Evolutionary conservation across 2,797 vertebrate species (phyloP).

Genomic region (Fistularia tabacaria): DNA sequence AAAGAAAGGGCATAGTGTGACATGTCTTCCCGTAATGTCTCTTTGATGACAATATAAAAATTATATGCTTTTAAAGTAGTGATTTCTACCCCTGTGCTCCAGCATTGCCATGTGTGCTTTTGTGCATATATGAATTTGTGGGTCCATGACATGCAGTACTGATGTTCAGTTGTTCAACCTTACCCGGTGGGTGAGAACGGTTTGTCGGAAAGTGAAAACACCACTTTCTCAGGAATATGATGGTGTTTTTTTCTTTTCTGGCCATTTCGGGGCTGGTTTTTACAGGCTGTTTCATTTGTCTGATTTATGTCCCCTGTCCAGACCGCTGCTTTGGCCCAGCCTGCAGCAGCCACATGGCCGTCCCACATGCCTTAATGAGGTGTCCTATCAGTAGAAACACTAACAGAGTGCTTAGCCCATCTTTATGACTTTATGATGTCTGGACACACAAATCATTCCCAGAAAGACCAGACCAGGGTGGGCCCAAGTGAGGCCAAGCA

Average conservation of each 20-base stretch:
- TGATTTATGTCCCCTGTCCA: slow-evolving; percentile 81
- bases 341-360: slow-evolving; percentile 74
- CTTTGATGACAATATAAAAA: slow-evolving; percentile 70
- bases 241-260: slow-evolving; percentile 64
- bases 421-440: slow-evolving; percentile 75
- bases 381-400: slow-evolving; percentile 81
- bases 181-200: slow-evolving; percentile 61
- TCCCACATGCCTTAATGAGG: slow-evolving; percentile 76
- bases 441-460: slow-evolving; percentile 74
- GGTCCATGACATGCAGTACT: slow-evolving; percentile 44
- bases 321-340: slow-evolving; percentile 59
- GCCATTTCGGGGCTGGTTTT: slow-evolving; percentile 76
- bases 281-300: slow-evolving; percentile 80
- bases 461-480: slow-evolving; percentile 57
- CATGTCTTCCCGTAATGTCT: slow-evolving; percentile 64
- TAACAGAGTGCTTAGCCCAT: slow-evolving; percentile 75
- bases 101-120: slow-evolving; percentile 27
- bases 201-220: slow-evolving; percentile 71
- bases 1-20: slow-evolving; percentile 60
- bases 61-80: slow-evolving; percentile 67
- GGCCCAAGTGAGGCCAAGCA: slow-evolving; percentile 42
- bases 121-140: slow-evolving; percentile 18
- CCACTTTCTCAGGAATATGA: slow-evolving; percentile 68
- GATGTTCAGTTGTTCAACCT: slow-evolving; percentile 65
- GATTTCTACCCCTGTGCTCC: slow-evolving; percentile 55